Conservation (phyloP, 2,888 invertebrate genomes). For the Trichogramma dendrolimi region DNA sequence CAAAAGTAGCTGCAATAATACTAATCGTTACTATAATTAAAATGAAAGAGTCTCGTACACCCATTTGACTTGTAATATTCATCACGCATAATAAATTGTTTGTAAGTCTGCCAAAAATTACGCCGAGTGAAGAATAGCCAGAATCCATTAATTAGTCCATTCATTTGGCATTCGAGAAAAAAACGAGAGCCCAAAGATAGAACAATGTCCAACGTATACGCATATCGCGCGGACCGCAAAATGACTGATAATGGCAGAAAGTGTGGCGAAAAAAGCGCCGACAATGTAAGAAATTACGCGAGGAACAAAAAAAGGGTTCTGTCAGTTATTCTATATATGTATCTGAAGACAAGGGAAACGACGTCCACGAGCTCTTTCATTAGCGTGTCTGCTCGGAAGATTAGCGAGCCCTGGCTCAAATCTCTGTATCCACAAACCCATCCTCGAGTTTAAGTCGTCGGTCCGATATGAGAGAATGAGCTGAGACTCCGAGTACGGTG, state of each 20-base stretch:
- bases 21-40: too few species aligned
- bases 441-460: too few species aligned
- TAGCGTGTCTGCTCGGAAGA: conserved; percentile 45
- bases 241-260: conserved; percentile 21
- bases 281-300: conserved; percentile 31
- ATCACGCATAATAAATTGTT: too few species aligned
- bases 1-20: too few species aligned
- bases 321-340: neutral
- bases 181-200: conserved; percentile 20
- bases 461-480: neutral
- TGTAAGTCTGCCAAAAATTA: neutral
- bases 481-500: too few species aligned
- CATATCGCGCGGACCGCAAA: conserved; percentile 1
- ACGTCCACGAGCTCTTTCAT: conserved; percentile 38
- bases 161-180: conserved; percentile 21
- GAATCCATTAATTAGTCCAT: conserved; percentile 18
- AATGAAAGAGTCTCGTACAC: too few species aligned
- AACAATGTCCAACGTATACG: conserved; percentile 17
- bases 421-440: neutral
- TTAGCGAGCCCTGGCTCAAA: conserved; percentile 40
- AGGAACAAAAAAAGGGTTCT: conserved; percentile 18
- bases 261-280: conserved; percentile 13
- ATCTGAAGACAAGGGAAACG: conserved; percentile 28
- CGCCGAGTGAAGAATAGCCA: conserved; percentile 7
- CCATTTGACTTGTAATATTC: too few species aligned